Conservation (phyloP, 2,113 vertebrate genomes). For the Apodemus sylvaticus region DNA sequence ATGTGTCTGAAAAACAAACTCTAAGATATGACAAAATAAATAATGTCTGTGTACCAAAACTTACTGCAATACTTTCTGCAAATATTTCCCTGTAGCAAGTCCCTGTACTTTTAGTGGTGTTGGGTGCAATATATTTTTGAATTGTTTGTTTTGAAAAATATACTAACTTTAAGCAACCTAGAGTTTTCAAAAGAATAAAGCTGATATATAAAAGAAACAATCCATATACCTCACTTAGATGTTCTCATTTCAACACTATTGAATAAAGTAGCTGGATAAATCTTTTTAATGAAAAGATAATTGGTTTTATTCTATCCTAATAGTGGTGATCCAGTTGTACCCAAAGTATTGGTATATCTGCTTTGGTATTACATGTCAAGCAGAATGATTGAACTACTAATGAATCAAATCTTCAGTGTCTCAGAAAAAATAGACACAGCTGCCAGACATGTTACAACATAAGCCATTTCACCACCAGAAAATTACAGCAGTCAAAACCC, state of each 20-base stretch:
- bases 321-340: neutral
- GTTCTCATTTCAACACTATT: neutral
- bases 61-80: neutral
- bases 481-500: neutral
- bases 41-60: neutral
- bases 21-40: neutral
- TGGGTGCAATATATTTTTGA: neutral
- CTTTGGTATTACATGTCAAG: slow-evolving; percentile 30
- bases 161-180: neutral
- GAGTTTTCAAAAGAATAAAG: neutral
- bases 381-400: slow-evolving; percentile 6
- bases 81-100: neutral
- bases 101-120: no score
- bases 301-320: neutral
- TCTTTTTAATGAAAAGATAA: neutral
- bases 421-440: neutral
- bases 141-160: neutral
- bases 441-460: neutral
- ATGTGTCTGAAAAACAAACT: neutral
- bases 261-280: neutral
- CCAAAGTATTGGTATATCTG: neutral
- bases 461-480: neutral
- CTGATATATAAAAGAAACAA: neutral
- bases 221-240: neutral
- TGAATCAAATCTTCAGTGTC: neutral